Evolutionary conservation across 2,113 vertebrate genomes (phyloP).

Genomic region (Butorides virescens): DNA sequence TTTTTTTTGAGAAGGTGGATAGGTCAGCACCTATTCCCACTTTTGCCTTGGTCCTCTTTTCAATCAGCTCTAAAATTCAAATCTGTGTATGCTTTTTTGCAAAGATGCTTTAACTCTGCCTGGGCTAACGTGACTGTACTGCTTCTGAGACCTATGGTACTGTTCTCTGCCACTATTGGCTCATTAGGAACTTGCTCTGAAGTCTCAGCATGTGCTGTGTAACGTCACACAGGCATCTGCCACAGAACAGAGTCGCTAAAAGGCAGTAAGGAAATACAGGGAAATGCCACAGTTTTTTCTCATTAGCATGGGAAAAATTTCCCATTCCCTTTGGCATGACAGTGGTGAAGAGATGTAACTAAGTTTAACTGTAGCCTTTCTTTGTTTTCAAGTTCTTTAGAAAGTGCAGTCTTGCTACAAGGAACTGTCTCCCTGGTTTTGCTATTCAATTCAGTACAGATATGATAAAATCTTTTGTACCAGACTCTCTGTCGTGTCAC

Average conservation of each 20-base stretch:
- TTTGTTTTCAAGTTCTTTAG: neutral
- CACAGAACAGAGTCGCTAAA: neutral
- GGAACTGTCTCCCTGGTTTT: neutral
- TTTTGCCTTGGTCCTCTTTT: neutral
- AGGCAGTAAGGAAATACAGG: neutral
- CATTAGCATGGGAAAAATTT: neutral
- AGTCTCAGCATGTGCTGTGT: neutral
- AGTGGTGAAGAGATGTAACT: neutral
- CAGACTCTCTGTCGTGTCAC: neutral
- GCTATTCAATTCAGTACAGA: neutral
- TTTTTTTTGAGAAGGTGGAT: neutral
- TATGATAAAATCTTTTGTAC: neutral
- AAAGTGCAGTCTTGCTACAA: neutral
- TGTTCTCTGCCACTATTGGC: neutral
- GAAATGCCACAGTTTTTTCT: neutral
- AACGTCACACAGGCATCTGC: neutral
- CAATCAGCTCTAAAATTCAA: neutral
- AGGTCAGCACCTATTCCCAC: neutral
- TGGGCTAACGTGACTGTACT: neutral
- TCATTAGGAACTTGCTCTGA: neutral
- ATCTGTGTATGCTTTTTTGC: neutral
- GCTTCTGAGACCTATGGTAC: neutral
- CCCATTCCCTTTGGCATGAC: neutral
- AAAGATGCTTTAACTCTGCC: neutral
- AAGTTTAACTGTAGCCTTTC: neutral